Conservation (phyloP, 1,140 invertebrate species). For the Helicoverpa armigera region DNA sequence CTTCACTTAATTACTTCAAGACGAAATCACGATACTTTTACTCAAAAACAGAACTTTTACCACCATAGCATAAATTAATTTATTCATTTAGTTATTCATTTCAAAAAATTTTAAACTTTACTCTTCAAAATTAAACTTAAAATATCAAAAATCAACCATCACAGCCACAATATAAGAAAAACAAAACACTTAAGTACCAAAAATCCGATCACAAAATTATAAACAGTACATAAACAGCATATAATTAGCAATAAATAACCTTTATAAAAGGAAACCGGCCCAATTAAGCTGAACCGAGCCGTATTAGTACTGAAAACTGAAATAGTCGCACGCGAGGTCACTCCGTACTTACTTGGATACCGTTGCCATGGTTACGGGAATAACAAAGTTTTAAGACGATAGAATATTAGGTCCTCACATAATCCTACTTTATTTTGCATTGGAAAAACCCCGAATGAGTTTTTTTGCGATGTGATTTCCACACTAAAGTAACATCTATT, state of each 20-base stretch:
- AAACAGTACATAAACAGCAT: constrained; percentile 21
- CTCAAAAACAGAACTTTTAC: no score
- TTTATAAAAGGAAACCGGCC: constrained; percentile 40
- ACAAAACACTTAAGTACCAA: background rate
- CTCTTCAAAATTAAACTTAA: no score
- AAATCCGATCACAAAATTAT: constrained; percentile 13
- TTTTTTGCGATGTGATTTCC: no score
- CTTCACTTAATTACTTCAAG: no score
- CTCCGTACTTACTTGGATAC: constrained; percentile 29
- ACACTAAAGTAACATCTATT: no score
- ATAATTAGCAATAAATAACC: constrained; percentile 42
- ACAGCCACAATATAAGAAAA: background rate
- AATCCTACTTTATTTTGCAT: no score
- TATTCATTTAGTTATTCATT: no score
- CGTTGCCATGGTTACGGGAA: constrained; percentile 31
- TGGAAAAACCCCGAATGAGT: no score
- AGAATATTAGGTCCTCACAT: background rate
- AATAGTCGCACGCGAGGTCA: constrained; percentile 43
- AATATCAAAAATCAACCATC: no score
- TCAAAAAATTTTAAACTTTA: no score
- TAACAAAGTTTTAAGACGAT: background rate
- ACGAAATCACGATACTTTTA: no score
- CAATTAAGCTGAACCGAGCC: constrained; percentile 23
- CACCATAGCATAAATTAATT: no score
- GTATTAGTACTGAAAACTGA: constrained; percentile 22